phyloP scores from a whole-genome alignment of 2,888 invertebrate species.

The Chaitophorus viminalis region DNA sequence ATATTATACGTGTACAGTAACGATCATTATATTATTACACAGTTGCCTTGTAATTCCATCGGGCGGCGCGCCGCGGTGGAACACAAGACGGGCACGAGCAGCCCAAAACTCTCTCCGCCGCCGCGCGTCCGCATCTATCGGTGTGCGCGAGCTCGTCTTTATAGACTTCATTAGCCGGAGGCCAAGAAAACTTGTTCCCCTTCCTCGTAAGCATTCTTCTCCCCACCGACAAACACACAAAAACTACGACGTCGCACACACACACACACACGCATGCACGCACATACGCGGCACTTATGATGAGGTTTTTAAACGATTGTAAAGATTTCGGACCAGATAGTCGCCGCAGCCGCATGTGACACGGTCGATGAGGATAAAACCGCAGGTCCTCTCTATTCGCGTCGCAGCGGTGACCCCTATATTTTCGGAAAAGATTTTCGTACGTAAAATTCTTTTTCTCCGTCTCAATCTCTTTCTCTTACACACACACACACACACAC shows the following conservation, averaged over 20 bases:
- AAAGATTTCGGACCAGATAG: constrained; percentile 61
- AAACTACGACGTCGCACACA: background rate
- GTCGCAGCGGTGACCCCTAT: constrained; percentile 31
- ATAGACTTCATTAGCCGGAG: constrained; percentile 55
- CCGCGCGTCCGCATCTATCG: constrained; percentile 11
- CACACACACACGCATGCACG: background rate
- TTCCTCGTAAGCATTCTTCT: background rate
- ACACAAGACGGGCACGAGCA: constrained; percentile 34
- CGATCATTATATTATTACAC: constrained; percentile 30
- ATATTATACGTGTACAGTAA: background rate
- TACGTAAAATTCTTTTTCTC: constrained; percentile 47
- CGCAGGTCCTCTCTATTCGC: constrained; percentile 42
- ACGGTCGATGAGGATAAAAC: constrained; percentile 48
- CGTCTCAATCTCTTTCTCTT: background rate
- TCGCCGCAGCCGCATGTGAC: constrained; percentile 43
- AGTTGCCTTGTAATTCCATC: constrained; percentile 50
- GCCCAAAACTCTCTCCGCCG: constrained; percentile 35
- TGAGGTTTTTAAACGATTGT: constrained; percentile 53
- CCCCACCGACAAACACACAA: background rate
- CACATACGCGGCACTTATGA: background rate
- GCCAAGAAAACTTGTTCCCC: constrained; percentile 53
- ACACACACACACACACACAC: no score
- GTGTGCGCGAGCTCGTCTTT: constrained; percentile 25
- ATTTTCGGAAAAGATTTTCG: constrained; percentile 39
- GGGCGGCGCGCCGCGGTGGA: constrained; percentile 24